phyloP scores from a whole-genome alignment of 92 coral and sea anemone genomes.

The Micromussa lordhowensis region DNA sequence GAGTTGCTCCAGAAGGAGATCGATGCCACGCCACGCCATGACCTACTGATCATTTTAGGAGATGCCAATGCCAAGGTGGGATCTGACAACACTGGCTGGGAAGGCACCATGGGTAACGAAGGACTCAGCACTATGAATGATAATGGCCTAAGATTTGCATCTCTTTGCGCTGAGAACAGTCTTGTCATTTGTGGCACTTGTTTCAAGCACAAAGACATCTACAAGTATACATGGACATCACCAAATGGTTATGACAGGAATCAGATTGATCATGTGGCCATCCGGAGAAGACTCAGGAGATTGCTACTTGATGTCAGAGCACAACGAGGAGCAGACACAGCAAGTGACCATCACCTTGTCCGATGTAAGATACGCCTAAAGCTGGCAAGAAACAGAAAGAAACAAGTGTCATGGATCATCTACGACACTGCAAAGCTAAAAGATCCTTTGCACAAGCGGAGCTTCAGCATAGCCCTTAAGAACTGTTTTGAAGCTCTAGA shows the following conservation, averaged over 20 bases:
- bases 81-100: background rate
- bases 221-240: too few species aligned
- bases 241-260: too few species aligned
- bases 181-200: background rate
- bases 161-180: background rate
- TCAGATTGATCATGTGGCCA: too few species aligned
- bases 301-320: background rate
- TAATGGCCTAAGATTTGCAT: too few species aligned
- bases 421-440: background rate
- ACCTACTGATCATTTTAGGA: too few species aligned
- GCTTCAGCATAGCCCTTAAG: background rate
- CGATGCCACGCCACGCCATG: too few species aligned
- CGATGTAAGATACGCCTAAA: background rate
- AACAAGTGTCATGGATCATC: background rate
- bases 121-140: background rate
- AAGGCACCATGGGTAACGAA: background rate
- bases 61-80: background rate
- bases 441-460: background rate
- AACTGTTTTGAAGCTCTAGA: too few species aligned
- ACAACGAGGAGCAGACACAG: background rate
- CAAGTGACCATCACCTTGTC: background rate
- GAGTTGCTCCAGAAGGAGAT: too few species aligned
- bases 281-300: too few species aligned
- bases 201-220: too few species aligned
- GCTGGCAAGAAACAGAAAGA: background rate